Conservation (phyloP, 2,797 vertebrate genomes). For the Aeoliscus strigatus region DNA sequence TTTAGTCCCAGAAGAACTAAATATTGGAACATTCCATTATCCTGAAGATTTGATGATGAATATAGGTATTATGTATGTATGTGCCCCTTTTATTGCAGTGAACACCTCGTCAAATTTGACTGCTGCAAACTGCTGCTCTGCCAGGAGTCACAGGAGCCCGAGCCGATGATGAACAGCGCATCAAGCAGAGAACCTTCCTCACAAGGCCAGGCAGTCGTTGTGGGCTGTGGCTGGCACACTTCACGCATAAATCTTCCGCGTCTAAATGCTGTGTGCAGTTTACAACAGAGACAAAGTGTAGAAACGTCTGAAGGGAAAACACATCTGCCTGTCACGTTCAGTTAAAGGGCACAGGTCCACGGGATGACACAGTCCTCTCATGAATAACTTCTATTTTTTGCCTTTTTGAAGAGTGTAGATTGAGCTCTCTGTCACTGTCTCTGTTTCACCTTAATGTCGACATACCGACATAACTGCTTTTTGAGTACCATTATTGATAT, state of each 20-base stretch:
- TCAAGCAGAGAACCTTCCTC: slow-evolving; percentile 17
- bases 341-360: slow-evolving; percentile 1
- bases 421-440: background rate
- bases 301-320: background rate
- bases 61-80: too few species aligned
- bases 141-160: slow-evolving; percentile 23
- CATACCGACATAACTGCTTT: too few species aligned
- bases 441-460: too few species aligned
- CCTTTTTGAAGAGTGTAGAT: slow-evolving; percentile 2
- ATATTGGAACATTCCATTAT: slow-evolving; percentile 3
- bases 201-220: background rate
- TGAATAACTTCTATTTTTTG: too few species aligned
- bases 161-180: slow-evolving; percentile 19
- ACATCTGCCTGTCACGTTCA: background rate
- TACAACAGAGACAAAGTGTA: slow-evolving; percentile 1
- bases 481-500: too few species aligned
- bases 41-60: background rate
- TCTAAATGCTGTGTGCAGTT: slow-evolving; percentile 4
- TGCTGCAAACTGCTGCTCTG: slow-evolving; percentile 20
- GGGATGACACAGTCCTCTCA: slow-evolving; percentile 3
- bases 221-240: background rate
- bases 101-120: slow-evolving; percentile 14
- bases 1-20: background rate
- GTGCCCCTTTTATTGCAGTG: slow-evolving; percentile 54
- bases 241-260: slow-evolving; percentile 1